Evolutionary conservation across 2,113 vertebrate species (phyloP), one percentile per base, ranked within the genome.

Genomic region (Ceratotherium simum): DNA sequence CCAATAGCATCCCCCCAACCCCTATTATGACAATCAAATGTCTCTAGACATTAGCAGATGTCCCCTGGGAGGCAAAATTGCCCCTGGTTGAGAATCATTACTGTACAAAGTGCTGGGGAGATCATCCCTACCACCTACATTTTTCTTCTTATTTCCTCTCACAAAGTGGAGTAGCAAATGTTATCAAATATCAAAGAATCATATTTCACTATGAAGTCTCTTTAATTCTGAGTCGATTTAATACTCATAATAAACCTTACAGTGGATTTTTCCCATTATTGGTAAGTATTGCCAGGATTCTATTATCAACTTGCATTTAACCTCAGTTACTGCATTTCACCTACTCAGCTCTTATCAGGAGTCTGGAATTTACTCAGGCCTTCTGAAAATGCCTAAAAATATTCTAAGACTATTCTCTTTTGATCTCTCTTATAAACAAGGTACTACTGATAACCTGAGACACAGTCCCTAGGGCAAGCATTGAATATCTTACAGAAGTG

Each of bases 361-460:
- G 31, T 65, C 73, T 95, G 62, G 64, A 90, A 87, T 95, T 96
- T 92, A 86, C 39, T 70, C 14, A 46, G 31, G 33, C 31, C 13
- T 95, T 91, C 65, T 27, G 36, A 90, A 94, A 85, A 93, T 80
- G 62, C 42, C 75, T 85, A 65, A 87, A 39, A 85, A 27, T 81
- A 81, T 75, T 91, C 80, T 36, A 89, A 85, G 58, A 48, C 48
- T 69, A 60, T 84, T 87, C 76, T 97, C n/a, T 29, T 85, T 81
- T 94, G 78, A 90, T 72, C 27, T 75, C 51, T 87, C 39, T 58
- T 78, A 23, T 36, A 73, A 93, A 81, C 42, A 62, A 31, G 17
- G 10, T 64, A 86, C 29, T 83, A 39, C 56, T 89, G 42, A 91
- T 70, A 88, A 89, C 18, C 21, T 91, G 16, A 85, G 20, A 81